phyloP scores from a whole-genome alignment of 2,113 vertebrate species.

The Deroptyus accipitrinus region DNA sequence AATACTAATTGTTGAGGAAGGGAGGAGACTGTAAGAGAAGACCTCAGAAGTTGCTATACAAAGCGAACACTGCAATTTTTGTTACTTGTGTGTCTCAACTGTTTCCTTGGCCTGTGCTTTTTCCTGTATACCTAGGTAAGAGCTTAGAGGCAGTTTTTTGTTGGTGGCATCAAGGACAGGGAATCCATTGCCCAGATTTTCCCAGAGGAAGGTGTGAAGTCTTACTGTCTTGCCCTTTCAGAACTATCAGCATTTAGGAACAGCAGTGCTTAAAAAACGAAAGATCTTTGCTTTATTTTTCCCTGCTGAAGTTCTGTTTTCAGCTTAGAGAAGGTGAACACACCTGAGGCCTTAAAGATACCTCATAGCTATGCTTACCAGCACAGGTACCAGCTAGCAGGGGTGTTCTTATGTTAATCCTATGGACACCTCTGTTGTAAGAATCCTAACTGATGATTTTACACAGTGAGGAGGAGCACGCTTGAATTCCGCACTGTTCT shows the following conservation, averaged over 20 bases:
- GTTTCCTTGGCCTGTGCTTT: background rate
- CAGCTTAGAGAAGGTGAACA: background rate
- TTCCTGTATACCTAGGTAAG: background rate
- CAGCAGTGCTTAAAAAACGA: background rate
- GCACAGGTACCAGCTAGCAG: background rate
- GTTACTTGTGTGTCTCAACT: background rate
- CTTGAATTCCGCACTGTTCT: background rate
- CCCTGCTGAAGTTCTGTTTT: background rate
- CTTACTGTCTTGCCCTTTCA: background rate
- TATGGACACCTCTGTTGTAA: accelerated
- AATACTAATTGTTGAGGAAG: background rate
- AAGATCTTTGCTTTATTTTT: background rate
- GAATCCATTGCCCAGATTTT: background rate
- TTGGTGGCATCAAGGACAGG: background rate
- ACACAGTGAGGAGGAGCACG: background rate
- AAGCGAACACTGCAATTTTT: background rate
- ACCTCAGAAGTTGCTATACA: background rate
- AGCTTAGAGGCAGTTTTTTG: background rate
- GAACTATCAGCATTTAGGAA: background rate
- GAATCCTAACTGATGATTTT: background rate
- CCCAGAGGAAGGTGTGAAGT: background rate
- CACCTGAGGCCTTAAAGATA: background rate
- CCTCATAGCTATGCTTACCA: background rate
- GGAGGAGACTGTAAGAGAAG: background rate
- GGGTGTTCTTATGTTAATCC: accelerated